Conservation (phyloP, 2,888 invertebrate genomes). For the Drosophila longiperda region DNA sequence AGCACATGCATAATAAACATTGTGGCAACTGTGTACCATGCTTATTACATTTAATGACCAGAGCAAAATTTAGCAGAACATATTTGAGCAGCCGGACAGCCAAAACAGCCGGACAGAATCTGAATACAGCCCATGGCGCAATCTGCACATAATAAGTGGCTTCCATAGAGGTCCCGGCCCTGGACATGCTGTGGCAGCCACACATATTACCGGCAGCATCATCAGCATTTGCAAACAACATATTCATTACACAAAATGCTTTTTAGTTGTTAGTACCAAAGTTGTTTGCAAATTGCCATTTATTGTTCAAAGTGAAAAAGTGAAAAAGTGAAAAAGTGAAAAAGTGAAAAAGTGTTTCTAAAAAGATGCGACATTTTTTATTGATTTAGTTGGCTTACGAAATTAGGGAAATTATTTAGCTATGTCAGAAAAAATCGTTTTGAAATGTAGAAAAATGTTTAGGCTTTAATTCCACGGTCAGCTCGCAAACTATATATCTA, state of each 20-base stretch:
- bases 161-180: conserved; percentile 1
- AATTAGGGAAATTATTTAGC: background rate
- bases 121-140: conserved; percentile 35
- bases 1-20: background rate
- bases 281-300: background rate
- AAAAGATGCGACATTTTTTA: background rate
- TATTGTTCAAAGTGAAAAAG: background rate
- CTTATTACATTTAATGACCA: conserved; percentile 66
- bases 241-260: conserved; percentile 41
- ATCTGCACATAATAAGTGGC: conserved; percentile 46
- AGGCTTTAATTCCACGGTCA: background rate
- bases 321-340: background rate
- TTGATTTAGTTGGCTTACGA: background rate
- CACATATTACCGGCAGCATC: conserved; percentile 40
- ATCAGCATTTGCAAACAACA: conserved; percentile 47
- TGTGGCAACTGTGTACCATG: conserved; percentile 30
- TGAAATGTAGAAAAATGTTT: background rate
- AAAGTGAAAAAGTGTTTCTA: background rate
- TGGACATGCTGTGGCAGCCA: conserved; percentile 20
- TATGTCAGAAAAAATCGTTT: background rate
- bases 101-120: conserved; percentile 2
- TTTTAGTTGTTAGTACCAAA: background rate
- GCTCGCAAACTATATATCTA: background rate
- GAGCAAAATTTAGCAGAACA: conserved; percentile 59
- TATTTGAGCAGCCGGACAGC: conserved; percentile 23